Evolutionary conservation across 2,888 invertebrate species (phyloP), one percentile per base, ranked within the genome.

Genomic region (Papilio elwesi): DNA sequence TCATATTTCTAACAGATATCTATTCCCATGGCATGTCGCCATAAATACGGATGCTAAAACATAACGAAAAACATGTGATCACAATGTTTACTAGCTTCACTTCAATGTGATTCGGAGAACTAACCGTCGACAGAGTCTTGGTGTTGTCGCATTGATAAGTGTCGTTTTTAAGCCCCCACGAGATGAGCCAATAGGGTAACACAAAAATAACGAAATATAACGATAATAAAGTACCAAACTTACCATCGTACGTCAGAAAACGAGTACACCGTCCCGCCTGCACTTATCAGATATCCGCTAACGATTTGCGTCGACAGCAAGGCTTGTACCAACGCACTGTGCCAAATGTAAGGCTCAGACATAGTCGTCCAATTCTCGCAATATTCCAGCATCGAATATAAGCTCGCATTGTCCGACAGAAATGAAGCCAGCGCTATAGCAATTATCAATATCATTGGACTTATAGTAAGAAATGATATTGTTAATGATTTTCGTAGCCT

Each of bases 231-330:
- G 4, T 26, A 26, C 1, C 26, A 26, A 49, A 81, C 91, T 94
- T 89, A 96, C 96, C 95, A 95, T 83, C 96, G 92, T 48, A 96
- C 95, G 86, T 95, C 95, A 66, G 94, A 95, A 86, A 96, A 94
- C 75, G 94, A 94, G 80, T 95, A 96, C 47, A 96, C 88, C 57
- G 95, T 94, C 38, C 95, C 95, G 12, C 96, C 95, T 59, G 95
- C 94, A 62, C 96, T 96, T 48, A 95, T 93, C 73, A 96, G 92
- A 75, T 95, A 95, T 36, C 96, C 96, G 79, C 95, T 95, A 74
- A 95, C 94, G 63, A 96, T 89, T 71, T 95, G 95, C 3, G 95
- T 95, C 0, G 96, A 96, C 81, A 96, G 88, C 79, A 96, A 89
- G 63, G 96, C 94, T 84, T 96, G 96, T 51, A 96, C 94, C 76